Base-by-base conservation (phyloP, 2,888 invertebrate genomes). In the Orthonychiurus folsomi region DNA sequence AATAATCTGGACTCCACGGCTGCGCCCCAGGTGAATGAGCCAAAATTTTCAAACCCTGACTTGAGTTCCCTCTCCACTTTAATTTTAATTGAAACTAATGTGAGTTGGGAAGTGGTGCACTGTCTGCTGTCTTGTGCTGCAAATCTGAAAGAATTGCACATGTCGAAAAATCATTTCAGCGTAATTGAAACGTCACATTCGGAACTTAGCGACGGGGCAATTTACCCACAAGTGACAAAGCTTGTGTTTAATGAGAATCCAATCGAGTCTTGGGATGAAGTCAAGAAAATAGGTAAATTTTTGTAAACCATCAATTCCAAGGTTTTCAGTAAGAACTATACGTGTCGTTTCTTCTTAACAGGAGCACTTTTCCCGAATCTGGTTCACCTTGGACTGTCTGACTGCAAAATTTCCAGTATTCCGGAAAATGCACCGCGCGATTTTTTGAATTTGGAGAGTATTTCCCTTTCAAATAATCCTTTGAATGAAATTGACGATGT, bases 371-470 rank as follows among this genome's bases (percentile, higher is more conserved):
- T 52, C 20, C 52, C 52, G 5, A 52, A 52, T n/a, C 55, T 71
- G 50, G 59, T 68, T 53, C 71, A 71, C 56, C 52, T 69, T 54
- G 69, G 69, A 26, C 48, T 70, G 52, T 68, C 71, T 9, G 71
- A 71, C 58, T 69, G 69, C 62, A 66, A 67, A 12, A 64, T 71
- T 27, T 52, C 56, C 53, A 64, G 65, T 52, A 66, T 71, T 26
- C 65, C 67, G n/a, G 69, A 69, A 56, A 66, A 69, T 66, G 68
- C 69, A 56, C 66, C 64, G 59, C 68, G 66, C 52, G 63, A 66
- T 60, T 72, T 72, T 67, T 68, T 66, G 57, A 69, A 72, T 53
- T 59, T 72, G 58, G 68, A 70, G 59, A 66, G 66, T 65, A 57
- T 72, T 57, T 68, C 67, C 25, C 67, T 72, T 62, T 66, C 70